phyloP scores from a whole-genome alignment of 2,797 vertebrate genomes.

The Iguana delicatissima region DNA sequence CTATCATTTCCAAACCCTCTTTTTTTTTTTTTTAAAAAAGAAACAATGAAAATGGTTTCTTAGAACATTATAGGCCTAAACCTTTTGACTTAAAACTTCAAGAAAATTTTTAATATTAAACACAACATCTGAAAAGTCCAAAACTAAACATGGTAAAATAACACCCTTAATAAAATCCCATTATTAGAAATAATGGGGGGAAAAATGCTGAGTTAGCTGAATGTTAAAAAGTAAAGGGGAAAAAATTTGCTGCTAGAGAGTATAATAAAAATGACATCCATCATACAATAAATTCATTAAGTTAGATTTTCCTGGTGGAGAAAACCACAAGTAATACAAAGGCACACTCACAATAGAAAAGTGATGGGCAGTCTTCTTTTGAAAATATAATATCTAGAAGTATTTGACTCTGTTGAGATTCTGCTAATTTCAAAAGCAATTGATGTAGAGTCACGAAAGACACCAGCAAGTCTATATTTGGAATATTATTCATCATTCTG shows the following conservation, averaged over 20 bases:
- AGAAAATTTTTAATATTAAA: neutral
- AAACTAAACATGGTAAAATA: neutral
- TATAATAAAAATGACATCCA: neutral
- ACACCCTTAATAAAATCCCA: neutral
- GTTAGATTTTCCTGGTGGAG: neutral
- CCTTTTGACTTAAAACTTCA: neutral
- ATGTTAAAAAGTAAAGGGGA: neutral
- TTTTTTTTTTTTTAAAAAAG: neutral
- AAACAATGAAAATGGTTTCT: neutral
- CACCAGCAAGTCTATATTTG: constrained; percentile 35
- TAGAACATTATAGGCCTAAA: neutral
- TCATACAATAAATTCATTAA: neutral
- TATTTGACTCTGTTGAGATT: constrained; percentile 34
- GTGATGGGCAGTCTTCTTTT: neutral
- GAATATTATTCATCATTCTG: constrained; percentile 60
- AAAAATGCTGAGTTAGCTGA: neutral
- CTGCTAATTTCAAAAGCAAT: constrained; percentile 60
- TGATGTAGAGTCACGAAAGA: constrained; percentile 44
- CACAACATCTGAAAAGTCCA: neutral
- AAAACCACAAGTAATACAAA: neutral
- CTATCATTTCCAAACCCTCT: neutral
- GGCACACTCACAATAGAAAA: neutral
- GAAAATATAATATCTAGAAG: neutral
- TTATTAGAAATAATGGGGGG: neutral
- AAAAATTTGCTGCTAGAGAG: neutral